Evolutionary conservation across 53 echinoderm and acorn worm species (phyloP).

Genomic region (Echinometra lucunter): DNA sequence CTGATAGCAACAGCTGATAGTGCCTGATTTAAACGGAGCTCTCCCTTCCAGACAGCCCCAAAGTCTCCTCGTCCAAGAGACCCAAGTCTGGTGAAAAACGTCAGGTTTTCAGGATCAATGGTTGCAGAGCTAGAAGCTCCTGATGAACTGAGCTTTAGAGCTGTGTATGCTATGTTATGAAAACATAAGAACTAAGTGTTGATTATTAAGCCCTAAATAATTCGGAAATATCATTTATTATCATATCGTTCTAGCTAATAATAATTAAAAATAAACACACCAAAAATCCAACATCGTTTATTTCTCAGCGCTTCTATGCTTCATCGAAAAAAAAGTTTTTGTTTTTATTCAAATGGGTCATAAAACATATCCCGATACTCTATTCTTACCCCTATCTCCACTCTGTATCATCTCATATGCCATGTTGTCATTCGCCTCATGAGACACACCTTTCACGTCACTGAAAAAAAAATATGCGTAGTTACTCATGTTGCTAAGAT

Average conservation of each 20-base stretch:
- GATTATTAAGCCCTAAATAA: too few species aligned
- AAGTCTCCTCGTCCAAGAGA: not conserved
- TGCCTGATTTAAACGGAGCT: not conserved
- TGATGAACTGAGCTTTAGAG: not conserved
- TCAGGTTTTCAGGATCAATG: not conserved
- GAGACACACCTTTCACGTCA: not conserved
- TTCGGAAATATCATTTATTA: too few species aligned
- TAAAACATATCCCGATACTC: too few species aligned
- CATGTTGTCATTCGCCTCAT: conserved; percentile 4
- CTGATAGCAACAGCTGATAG: not conserved
- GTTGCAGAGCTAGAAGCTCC: not conserved
- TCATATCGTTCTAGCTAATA: too few species aligned
- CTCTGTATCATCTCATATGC: conserved; percentile 1
- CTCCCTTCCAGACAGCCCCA: not conserved
- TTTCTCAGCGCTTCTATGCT: too few species aligned
- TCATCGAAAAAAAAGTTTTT: too few species aligned
- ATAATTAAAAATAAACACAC: too few species aligned
- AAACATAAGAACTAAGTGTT: not conserved
- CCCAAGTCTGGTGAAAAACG: not conserved
- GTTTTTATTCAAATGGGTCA: too few species aligned
- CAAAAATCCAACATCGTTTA: too few species aligned
- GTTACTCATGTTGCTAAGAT: too few species aligned
- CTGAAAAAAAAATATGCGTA: not conserved
- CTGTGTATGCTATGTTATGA: not conserved
- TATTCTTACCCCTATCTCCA: not conserved